Evolutionary conservation across 2,797 vertebrate genomes (phyloP), one percentile per base, ranked within the genome.

Genomic region (Aldrovandia affinis): DNA sequence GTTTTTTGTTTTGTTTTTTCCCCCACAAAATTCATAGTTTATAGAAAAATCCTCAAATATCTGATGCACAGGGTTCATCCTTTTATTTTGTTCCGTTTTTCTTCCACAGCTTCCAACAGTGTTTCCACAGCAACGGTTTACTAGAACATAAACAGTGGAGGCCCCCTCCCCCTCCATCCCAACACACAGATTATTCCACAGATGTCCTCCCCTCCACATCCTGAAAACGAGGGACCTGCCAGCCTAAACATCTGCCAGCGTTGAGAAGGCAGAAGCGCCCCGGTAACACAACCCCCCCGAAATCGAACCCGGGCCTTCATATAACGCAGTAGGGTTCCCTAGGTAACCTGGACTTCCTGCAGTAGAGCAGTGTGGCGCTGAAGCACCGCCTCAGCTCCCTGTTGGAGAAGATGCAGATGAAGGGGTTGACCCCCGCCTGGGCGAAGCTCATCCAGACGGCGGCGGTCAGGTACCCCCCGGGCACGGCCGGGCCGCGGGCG

Each of bases 281-380:
- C 93, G 95, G 86, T 83, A 89, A 89, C 91, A 91, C 81, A 89
- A 25, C 91, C 89, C 93, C 2, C 93, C 93, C 86, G 89, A 94
- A 93, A 91, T 92, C 93, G 78, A 80, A 93, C 82, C 88, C 14
- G 89, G 94, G 93, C 97, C 97, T 96, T 99, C 98, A 99, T 99
- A 99, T 99, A 98, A 99, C 98, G 96, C 98, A 99, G 97, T 99
- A 99, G 96, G 98, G 98, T 99, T 99, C 98, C 97, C 98, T 97
- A 94, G 98, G 98, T 97, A 99, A 98, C 97, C 98, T 99, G 96
- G 98, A 99, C 97, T 99, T 99, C 97, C 98, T 98, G 97, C 98
- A 99, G 97, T 99, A 99, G 95, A 99, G 98, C 94, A 99, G 97
- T 85, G 98, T 99, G 95, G 98, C 99, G 95, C 98, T 99, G 96